These are phyloP conservation scores for Drosophila kambysellisi DNA, from an alignment of 2,888 invertebrate species.

Conservation along the genomic window DNA sequence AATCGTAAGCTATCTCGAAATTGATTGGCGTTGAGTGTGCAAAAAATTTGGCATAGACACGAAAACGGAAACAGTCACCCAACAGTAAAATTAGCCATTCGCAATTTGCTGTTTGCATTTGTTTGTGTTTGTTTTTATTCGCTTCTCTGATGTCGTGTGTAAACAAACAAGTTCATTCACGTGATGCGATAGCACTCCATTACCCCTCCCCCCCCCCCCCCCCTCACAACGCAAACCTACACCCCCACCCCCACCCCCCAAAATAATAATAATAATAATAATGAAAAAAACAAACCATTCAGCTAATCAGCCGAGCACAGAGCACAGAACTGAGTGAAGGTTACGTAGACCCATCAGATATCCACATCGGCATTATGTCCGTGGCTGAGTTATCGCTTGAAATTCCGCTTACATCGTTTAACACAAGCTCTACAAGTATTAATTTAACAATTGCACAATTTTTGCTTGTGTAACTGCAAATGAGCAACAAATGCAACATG, in stretches of 20 bases:
- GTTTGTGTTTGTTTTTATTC: slow-evolving; percentile 20
- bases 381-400: slow-evolving; percentile 17
- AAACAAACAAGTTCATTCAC: slow-evolving; percentile 74
- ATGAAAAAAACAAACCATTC: slow-evolving; percentile 36
- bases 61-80: slow-evolving; percentile 51
- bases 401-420: slow-evolving; percentile 33
- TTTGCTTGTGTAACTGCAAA: neutral
- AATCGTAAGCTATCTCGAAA: slow-evolving; percentile 71
- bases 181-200: slow-evolving; percentile 44
- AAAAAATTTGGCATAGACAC: slow-evolving; percentile 67
- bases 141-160: slow-evolving; percentile 45
- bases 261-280: slow-evolving; percentile 16
- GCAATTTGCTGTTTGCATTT: slow-evolving; percentile 7
- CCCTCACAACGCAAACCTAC: too few species aligned
- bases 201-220: neutral
- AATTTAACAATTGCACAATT: neutral
- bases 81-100: slow-evolving; percentile 30
- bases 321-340: slow-evolving; percentile 46
- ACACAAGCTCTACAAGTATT: neutral
- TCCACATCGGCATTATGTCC: slow-evolving; percentile 11
- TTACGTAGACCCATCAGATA: slow-evolving; percentile 29
- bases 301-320: slow-evolving; percentile 54
- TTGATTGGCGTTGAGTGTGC: slow-evolving; percentile 76
- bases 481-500: neutral
- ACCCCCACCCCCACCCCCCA: slow-evolving; percentile 17